Percentiles rank a stretch among this genome's conserved stretches.
Evolutionary conservation across 2,113 vertebrate genomes (phyloP).

Genomic region (Ophiodon elongatus): DNA sequence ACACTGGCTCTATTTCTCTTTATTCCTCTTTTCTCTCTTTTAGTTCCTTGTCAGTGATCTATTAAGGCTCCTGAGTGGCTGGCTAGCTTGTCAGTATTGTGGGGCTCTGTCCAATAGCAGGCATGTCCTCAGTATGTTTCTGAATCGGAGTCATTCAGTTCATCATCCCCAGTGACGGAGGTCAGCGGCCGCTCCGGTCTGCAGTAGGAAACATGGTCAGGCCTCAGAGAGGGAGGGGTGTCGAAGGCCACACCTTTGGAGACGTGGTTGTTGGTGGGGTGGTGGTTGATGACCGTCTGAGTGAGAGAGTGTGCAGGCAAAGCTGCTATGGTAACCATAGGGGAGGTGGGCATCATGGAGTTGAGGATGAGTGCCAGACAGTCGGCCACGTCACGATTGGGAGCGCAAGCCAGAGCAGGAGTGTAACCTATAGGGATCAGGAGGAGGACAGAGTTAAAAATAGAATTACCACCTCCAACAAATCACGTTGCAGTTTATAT

Average conservation of each 20-base stretch:
- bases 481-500: no score
- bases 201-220: slow-evolving; percentile 91
- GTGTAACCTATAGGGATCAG: slow-evolving; percentile 90
- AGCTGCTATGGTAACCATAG: slow-evolving; percentile 86
- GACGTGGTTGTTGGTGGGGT: slow-evolving; percentile 85
- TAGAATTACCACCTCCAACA: background rate
- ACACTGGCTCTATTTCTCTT: slow-evolving; percentile 23
- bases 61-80: slow-evolving; percentile 77
- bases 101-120: slow-evolving; percentile 29
- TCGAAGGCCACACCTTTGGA: slow-evolving; percentile 93
- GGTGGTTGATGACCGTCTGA: slow-evolving; percentile 89
- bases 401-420: slow-evolving; percentile 95
- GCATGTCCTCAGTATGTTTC: slow-evolving; percentile 92
- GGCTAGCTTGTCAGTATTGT: slow-evolving; percentile 49
- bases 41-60: slow-evolving; percentile 39
- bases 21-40: background rate
- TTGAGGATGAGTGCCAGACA: slow-evolving; percentile 97
- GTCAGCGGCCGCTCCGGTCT: slow-evolving; percentile 90
- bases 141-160: slow-evolving; percentile 97
- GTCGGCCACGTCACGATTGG: slow-evolving; percentile 97
- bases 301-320: slow-evolving; percentile 88
- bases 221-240: slow-evolving; percentile 89
- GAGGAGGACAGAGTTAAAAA: background rate
- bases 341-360: slow-evolving; percentile 97
- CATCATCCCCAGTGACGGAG: slow-evolving; percentile 87